phyloP scores from a whole-genome alignment of 1,140 invertebrate species.

The Goniozus legneri region DNA sequence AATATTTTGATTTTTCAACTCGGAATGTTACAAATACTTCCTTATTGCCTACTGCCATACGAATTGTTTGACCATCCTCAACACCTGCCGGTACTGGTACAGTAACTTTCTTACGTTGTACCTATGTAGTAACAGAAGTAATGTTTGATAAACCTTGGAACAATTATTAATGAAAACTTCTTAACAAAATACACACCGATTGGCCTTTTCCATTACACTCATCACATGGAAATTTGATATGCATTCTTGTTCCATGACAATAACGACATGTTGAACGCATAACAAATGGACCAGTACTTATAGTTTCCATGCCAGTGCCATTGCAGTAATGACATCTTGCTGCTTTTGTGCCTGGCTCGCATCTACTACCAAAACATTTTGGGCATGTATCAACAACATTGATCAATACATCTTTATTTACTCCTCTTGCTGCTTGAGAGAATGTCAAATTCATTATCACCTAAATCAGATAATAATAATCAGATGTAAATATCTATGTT shows the following conservation, averaged over 20 bases:
- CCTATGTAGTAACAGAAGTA: constrained; percentile 38
- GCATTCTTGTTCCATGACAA: constrained; percentile 83
- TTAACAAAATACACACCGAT: constrained; percentile 54
- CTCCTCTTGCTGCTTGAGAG: constrained; percentile 91
- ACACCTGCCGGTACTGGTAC: constrained; percentile 97
- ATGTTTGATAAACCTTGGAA: background rate
- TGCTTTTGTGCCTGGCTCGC: constrained; percentile 85
- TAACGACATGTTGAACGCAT: constrained; percentile 94
- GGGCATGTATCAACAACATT: constrained; percentile 92
- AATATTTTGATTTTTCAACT: constrained; percentile 88
- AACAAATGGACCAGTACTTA: constrained; percentile 90
- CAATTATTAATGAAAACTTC: constrained; percentile 10
- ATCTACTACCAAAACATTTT: constrained; percentile 80
- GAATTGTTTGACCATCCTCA: constrained; percentile 93
- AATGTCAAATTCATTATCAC: constrained; percentile 88
- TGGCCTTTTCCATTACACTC: constrained; percentile 94
- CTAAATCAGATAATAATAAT: constrained; percentile 46
- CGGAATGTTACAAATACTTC: constrained; percentile 93
- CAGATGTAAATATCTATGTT: constrained; percentile 11
- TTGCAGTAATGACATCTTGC: constrained; percentile 88
- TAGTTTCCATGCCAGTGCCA: constrained; percentile 95
- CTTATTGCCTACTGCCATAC: constrained; percentile 83
- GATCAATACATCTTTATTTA: constrained; percentile 89
- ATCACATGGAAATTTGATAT: constrained; percentile 86
- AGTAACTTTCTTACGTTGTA: constrained; percentile 84